phyloP scores from a whole-genome alignment of 2,797 vertebrate genomes.

The Capromys pilorides region DNA sequence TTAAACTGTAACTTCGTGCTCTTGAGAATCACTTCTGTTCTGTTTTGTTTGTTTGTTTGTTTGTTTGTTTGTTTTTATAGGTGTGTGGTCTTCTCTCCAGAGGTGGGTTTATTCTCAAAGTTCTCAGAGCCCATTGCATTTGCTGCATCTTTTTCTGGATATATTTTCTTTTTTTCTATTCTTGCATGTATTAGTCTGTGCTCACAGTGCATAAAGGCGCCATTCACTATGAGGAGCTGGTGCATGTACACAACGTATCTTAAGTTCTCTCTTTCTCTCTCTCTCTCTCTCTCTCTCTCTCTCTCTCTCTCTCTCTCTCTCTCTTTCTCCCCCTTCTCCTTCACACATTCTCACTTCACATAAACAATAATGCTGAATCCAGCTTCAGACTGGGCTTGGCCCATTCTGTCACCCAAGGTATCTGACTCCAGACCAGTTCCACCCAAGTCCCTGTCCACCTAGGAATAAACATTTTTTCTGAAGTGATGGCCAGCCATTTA shows the following conservation, averaged over 20 bases:
- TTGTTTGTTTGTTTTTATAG: background rate
- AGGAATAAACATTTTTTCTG: background rate
- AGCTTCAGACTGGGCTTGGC: background rate
- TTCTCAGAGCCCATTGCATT: background rate
- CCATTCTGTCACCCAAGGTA: accelerated
- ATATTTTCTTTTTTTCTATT: background rate
- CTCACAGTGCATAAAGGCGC: background rate
- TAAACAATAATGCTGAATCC: accelerated
- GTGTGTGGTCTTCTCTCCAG: background rate
- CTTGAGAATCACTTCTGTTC: background rate
- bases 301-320: background rate
- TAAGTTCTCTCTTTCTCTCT: background rate
- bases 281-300: background rate
- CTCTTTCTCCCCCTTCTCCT: background rate
- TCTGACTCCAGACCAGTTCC: background rate
- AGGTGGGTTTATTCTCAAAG: background rate
- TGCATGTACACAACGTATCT: background rate
- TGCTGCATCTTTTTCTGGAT: background rate
- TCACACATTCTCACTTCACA: background rate
- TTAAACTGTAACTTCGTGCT: background rate
- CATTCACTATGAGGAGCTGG: background rate
- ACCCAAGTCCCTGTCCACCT: accelerated
- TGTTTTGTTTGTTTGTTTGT: background rate
- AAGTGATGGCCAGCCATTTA: background rate
- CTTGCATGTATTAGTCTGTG: background rate